Base-by-base conservation (phyloP, 2,888 invertebrate species). In the Drosophila prostipennis region DNA sequence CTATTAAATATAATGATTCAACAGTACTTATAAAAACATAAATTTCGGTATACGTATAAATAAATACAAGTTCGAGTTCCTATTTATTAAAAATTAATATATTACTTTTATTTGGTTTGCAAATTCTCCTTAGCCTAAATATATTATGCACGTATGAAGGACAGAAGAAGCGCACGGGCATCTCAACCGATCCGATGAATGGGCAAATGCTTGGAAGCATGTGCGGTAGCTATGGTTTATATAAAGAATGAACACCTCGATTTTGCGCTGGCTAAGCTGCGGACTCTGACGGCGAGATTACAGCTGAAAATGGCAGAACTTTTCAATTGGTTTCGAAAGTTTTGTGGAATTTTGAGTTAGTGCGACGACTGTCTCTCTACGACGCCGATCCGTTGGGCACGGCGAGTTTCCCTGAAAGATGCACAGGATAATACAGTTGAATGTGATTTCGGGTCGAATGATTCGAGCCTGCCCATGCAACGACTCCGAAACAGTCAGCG, bases 331-430 rank as follows among this genome's bases (percentile, higher is more conserved):
- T 60, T 64, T 37, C 68, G 54, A 69, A 71, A 69, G 46, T 74
- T 76, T 85, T 79, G 72, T 80, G 81, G 81, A 87, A 81, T 84
- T 87, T 87, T 84, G 87, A 87, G 85, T 84, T 81, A 87, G 64
- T 61, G 70, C 79, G 81, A 65, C 68, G 67, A 56, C 56, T 16
- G 52, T 36, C 51, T 72, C 53, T 64, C 61, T 87, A 85, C 69
- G 73, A 59, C 83, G 74, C 77, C 54, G 72, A 76, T 67, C 53
- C 76, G 48, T 79, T 76, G 71, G 53, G 11, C 45, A 46, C 58
- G 71, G 43, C 72, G 71, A 71, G 80, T 61, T 72, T 73, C 54
- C 83, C 83, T 84, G 78, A 56, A 84, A 86, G 64, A 78, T 71
- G 61, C 71, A 77, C 60, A 78, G 68, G 51, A 77, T 63, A 46